Conservation (phyloP, 2,113 vertebrate genomes). For the Podarcis raffonei region DNA sequence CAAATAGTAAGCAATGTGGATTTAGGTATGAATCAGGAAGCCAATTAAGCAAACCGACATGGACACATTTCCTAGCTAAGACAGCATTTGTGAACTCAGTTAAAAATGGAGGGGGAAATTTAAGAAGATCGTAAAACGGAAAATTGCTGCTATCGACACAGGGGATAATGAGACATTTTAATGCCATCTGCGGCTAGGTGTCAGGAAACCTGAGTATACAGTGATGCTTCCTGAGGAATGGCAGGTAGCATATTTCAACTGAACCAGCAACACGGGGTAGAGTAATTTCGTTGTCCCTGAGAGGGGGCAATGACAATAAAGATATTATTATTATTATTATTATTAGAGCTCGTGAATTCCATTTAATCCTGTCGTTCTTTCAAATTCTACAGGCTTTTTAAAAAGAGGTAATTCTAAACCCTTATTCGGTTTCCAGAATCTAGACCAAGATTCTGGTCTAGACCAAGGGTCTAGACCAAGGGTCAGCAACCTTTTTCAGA, state of each 20-base stretch:
- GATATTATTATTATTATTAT: too few relatives aligned
- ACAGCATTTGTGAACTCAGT: slow-evolving; percentile 12
- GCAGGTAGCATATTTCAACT: slow-evolving; percentile 20
- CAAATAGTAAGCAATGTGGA: not conserved
- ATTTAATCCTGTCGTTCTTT: not conserved
- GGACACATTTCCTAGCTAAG: slow-evolving; percentile 12
- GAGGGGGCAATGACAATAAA: too few relatives aligned
- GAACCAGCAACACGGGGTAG: slow-evolving; percentile 27
- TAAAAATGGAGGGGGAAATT: slow-evolving; percentile 48
- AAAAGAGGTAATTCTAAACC: not conserved
- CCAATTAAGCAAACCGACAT: slow-evolving; percentile 10
- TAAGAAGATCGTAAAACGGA: slow-evolving; percentile 53
- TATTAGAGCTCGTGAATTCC: slow-evolving; percentile 5
- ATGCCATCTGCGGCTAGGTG: slow-evolving; percentile 42
- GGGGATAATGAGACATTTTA: slow-evolving; percentile 48
- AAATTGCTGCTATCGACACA: slow-evolving; percentile 37
- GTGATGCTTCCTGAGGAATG: slow-evolving; percentile 28
- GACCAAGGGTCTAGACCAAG: not conserved
- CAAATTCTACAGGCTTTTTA: not conserved
- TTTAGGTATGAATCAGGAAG: not conserved
- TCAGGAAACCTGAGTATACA: slow-evolving; percentile 46
- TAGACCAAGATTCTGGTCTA: too few relatives aligned
- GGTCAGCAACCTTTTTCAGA: too few relatives aligned
- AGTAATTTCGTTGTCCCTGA: too few relatives aligned
- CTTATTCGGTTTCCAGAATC: not conserved